Conservation (phyloP, 2,113 vertebrate genomes). For the Amphiprion ocellaris region DNA sequence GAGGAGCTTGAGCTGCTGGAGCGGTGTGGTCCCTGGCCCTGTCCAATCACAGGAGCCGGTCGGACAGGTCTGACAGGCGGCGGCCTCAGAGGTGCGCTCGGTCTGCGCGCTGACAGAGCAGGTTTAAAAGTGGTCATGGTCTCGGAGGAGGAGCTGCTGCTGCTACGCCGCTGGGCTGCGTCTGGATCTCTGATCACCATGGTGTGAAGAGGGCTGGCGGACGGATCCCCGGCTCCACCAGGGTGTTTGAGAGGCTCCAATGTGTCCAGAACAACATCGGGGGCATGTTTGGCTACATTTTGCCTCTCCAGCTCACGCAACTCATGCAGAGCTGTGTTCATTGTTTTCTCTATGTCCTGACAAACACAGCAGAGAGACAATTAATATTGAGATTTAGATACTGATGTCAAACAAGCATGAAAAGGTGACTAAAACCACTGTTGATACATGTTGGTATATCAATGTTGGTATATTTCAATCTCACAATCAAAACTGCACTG, state of each 20-base stretch:
- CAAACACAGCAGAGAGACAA: conserved; percentile 33
- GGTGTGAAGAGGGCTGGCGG: conserved; percentile 94
- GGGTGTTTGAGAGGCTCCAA: conserved; percentile 96
- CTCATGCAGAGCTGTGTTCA: conserved; percentile 97
- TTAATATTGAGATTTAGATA: neutral
- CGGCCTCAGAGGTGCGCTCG: conserved; percentile 91
- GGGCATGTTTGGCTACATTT: conserved; percentile 97
- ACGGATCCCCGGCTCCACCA: conserved; percentile 83
- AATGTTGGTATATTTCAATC: too few species aligned
- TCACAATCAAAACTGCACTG: too few species aligned
- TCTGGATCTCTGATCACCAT: conserved; percentile 97
- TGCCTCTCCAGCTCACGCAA: conserved; percentile 96
- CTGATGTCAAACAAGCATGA: too few species aligned
- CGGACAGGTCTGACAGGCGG: conserved; percentile 90
- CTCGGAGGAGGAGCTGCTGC: conserved; percentile 92
- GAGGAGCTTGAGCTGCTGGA: conserved; percentile 98
- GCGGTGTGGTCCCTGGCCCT: conserved; percentile 84
- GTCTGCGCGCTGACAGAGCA: conserved; percentile 89
- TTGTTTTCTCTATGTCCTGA: conserved; percentile 99
- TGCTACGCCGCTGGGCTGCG: conserved; percentile 92
- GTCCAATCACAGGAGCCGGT: conserved; percentile 88
- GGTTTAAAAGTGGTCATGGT: conserved; percentile 99
- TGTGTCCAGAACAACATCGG: conserved; percentile 97
- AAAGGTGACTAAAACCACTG: too few species aligned
- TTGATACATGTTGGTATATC: too few species aligned